Evolutionary conservation across 2,113 vertebrate species (phyloP), one percentile per base, ranked within the genome.

Genomic region (Pithys albifrons): DNA sequence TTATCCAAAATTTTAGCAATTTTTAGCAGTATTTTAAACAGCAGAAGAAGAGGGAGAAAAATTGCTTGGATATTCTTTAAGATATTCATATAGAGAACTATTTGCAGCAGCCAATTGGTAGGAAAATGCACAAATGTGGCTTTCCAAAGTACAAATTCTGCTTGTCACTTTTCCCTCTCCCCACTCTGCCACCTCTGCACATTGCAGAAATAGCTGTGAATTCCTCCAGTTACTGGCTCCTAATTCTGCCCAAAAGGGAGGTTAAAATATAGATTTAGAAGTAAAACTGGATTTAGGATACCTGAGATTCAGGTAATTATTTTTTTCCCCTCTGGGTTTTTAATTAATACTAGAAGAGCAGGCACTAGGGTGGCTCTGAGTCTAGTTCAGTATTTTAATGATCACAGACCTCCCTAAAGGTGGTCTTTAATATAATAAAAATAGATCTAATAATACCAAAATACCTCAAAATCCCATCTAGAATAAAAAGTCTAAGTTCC

Each of bases 1-100:
- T 85, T 19, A 31, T 5, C 17, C 62, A 24, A 65, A 85, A 33
- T 51, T 14, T 24, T 5, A 17, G 10, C 19, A 17, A n/a, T 70
- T 91, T 72, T 84, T 41, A 91, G 37, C 37, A 73, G 49, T 13
- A 7, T 49, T 92, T 78, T 37, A 52, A 62, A 43, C 31, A 81
- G 49, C 20, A 54, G 37, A 33, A 43, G 29, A 72, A 61, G 55
- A 14, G 58, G 89, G 37, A 35, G 19, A 9, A 75, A 49, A 71
- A 1, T 19, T n/a, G 35, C 54, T 45, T 54, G 66, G 51, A 39
- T 69, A 12, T 10, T 20, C 33, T 62, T 37, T 31, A 31, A 84
- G 58, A 11, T 14, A 55, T 20, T 71, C 8, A 12, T 0, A 1
- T 5, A 19, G 16, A 45, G 29, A 77, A 12, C 20, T 1, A 17